phyloP scores from a whole-genome alignment of 2,888 invertebrate species.

The Pheosia tremula region DNA sequence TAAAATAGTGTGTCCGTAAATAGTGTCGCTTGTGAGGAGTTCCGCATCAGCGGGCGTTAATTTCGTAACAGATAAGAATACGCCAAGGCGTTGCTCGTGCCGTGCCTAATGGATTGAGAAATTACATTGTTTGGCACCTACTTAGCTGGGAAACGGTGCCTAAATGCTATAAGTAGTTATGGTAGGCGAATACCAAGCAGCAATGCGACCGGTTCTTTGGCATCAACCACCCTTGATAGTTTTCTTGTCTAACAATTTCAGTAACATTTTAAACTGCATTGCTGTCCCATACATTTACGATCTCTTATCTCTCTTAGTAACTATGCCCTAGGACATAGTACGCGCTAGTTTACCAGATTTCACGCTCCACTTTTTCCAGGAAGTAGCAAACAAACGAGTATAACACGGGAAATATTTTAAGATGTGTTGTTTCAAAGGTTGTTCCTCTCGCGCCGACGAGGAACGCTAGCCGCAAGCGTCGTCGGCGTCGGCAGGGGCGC shows the following conservation, averaged over 20 bases:
- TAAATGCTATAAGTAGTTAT: no score
- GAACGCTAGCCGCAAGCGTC: conserved; percentile 8
- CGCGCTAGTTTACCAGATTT: background rate
- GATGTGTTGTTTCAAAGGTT: conserved; percentile 11
- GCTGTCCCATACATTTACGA: no score
- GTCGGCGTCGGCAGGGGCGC: conserved; percentile 13
- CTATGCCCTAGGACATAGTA: background rate
- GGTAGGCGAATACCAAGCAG: no score
- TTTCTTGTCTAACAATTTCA: no score
- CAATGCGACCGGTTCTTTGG: no score
- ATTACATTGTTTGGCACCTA: conserved; percentile 1
- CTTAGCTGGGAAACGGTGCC: background rate
- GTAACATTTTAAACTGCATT: no score
- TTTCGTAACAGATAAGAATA: conserved; percentile 5
- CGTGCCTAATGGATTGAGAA: conserved; percentile 2
- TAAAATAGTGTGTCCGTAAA: conserved; percentile 1
- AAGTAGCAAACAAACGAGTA: conserved; percentile 8
- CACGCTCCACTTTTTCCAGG: conserved; percentile 21
- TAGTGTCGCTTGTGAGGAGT: background rate
- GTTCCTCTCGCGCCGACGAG: conserved; percentile 1
- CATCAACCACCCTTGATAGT: no score
- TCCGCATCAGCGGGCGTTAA: conserved; percentile 1
- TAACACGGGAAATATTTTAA: conserved; percentile 12
- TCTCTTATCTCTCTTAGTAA: no score
- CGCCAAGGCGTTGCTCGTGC: background rate